Base-by-base conservation (phyloP, 2,888 invertebrate genomes). In the Melanchra persicariae region DNA sequence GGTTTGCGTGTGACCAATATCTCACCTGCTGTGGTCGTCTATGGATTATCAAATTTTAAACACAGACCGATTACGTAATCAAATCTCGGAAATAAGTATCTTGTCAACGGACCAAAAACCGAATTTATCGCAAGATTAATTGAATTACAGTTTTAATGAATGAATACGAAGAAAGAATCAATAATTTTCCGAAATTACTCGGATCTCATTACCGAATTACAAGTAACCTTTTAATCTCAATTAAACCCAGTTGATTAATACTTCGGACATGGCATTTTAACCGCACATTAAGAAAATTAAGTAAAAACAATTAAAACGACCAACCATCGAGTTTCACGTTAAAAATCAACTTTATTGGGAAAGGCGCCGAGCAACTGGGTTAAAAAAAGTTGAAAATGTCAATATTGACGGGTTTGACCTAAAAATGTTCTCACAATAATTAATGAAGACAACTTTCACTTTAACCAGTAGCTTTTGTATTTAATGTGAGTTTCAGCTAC, bases 381-480 rank as follows among this genome's bases (percentile, higher is more conserved):
- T 51, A 81, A 84, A 79, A 77, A 66, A 72, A 45, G 66, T 84
- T 63, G 55, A 37, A 84, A 84, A 82, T 84, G 82, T 78, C 85
- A 81, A 65, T 77, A 82, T 78, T 82, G 85, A 82, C 81, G 68
- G 62, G 49, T 66, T 52, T 69, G 82, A 74, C 85, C 82, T 63
- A 77, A 82, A 84, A 84, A 62, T 81, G 49, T 58, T 64, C 84
- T 64, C 62, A 63, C 65, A 68, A 54, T 82, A 77, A 77, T 84
- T 70, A 82, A 84, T 82, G 79, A 70, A 70, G 47, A 64, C 82
- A 67, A 68, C 82, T 82, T 82, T 82, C 82, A 73, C 82, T 82
- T 73, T 57, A 52, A 70, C 49, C 65, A 77, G 75, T 68, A 67
- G 81, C 76, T 64, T 74, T 68, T 79, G 45, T 79, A n/a, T 82